Conservation (phyloP, 2,113 vertebrate species). For the Xerus inauris region DNA sequence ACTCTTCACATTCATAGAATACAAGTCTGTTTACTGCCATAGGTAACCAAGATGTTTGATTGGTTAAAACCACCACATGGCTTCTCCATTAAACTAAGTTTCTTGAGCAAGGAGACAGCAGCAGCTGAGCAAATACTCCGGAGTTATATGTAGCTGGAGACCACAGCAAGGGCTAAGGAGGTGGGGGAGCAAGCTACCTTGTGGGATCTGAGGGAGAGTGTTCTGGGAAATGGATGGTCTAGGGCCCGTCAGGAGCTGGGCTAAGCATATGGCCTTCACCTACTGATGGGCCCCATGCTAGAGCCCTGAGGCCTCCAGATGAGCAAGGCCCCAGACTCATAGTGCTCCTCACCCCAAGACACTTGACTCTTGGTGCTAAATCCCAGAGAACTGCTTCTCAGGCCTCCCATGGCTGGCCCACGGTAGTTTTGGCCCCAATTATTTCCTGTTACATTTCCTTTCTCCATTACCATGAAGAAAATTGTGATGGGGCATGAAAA, state of each 20-base stretch:
- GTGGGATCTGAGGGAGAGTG: background rate
- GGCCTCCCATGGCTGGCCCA: background rate
- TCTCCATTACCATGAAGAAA: conserved; percentile 61
- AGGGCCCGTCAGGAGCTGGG: background rate
- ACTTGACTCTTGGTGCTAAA: background rate
- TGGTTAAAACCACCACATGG: background rate
- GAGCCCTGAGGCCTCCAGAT: background rate
- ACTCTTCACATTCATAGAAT: background rate
- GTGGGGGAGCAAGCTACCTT: background rate
- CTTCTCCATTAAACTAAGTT: background rate
- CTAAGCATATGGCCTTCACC: rapidly evolving
- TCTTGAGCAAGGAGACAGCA: background rate
- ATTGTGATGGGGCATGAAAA: conserved; percentile 68
- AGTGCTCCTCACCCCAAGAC: background rate
- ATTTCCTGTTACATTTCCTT: conserved; percentile 76
- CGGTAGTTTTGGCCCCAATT: conserved; percentile 40
- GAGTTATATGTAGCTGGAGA: background rate
- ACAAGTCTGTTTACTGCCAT: background rate
- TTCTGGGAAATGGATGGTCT: background rate
- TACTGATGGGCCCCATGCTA: too few relatives aligned
- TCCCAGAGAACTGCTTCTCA: background rate
- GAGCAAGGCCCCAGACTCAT: background rate
- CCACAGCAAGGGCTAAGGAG: background rate
- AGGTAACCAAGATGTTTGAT: background rate
- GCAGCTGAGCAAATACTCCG: conserved; percentile 35